Conservation (phyloP, 2,113 vertebrate genomes). For the Pionites leucogaster region DNA sequence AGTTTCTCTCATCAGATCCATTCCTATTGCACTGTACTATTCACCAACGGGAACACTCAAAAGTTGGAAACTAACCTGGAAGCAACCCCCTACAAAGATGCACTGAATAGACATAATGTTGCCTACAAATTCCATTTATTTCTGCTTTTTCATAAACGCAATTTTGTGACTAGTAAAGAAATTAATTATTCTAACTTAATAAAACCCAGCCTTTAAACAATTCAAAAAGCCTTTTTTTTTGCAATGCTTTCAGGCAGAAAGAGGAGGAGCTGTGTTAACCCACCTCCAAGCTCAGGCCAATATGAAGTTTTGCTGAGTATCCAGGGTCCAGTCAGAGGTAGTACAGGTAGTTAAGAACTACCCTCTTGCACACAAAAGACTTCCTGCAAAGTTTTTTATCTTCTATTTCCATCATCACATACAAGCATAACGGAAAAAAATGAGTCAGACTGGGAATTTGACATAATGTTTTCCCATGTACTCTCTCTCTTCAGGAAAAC, state of each 20-base stretch:
- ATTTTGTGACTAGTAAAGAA: neutral
- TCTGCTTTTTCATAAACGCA: neutral
- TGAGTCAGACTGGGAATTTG: neutral
- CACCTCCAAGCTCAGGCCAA: neutral
- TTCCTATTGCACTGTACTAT: neutral
- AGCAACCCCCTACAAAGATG: neutral
- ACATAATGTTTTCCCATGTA: neutral
- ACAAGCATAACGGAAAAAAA: neutral
- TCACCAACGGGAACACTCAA: neutral
- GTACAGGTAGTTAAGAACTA: neutral
- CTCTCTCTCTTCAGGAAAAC: neutral
- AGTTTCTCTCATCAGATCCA: neutral
- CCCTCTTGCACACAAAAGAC: neutral
- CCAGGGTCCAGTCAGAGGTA: neutral
- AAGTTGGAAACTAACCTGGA: neutral
- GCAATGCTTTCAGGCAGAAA: neutral
- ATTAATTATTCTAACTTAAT: neutral
- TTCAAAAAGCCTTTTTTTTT: neutral
- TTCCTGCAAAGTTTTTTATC: neutral
- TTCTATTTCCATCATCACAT: neutral
- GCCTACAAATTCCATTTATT: neutral
- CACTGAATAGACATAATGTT: accelerated
- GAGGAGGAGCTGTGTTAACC: neutral
- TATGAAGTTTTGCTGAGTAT: neutral
- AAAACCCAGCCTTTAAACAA: neutral